Base-by-base conservation (phyloP, 1,140 invertebrate species). In the Sarcophaga bullata region DNA sequence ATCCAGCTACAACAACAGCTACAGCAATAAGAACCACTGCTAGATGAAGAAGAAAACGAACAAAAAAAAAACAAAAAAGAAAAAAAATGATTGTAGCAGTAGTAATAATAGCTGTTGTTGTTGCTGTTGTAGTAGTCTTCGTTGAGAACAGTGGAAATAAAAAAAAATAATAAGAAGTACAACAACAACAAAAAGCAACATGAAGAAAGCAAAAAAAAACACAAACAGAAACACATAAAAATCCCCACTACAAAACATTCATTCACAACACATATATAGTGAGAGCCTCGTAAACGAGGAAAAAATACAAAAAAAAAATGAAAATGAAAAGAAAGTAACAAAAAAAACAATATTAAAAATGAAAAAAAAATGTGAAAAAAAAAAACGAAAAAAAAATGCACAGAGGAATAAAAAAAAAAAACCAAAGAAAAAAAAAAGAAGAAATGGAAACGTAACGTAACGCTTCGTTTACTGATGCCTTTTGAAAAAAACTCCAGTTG, bases 331-430 rank as follows among this genome's bases (percentile, higher is more conserved):
- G 46, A 47, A 6, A 47, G 75, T 19, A 48, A 8, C 48, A 78
- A 78, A 25, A 78, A 81, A 48, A 81, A 62, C 19, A 81, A 81
- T 47, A 80, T 80, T 80, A 46, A 47, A 62, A 80, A 80, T 11
- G 50, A 80, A 58, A 17, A 52, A 80, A 19, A 80, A 37, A 11
- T 3, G 10, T 17, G n/a, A 80, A 84, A 83, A 86, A 82, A 78
- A 76, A 82, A 81, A 84, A 84, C 86, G 84, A 82, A 84, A 82
- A 86, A 86, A 86, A 87, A 84, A 83, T 48, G 10, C 52, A 9
- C 50, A 73, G 80, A 76, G 54, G 37, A 62, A 80, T 73, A 83
- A 83, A 72, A 75, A 82, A 81, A 72, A 83, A 62, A 73, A 73
- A 25, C 48, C 80, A 80, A 13, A 58, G 17, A 76, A 73, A 73